A percentile compares a stretch with the other conserved stretches of the same genome.
phyloP scores from a whole-genome alignment of 53 echinoderm and acorn worm genomes.

The Hippasteria phrygiana region DNA sequence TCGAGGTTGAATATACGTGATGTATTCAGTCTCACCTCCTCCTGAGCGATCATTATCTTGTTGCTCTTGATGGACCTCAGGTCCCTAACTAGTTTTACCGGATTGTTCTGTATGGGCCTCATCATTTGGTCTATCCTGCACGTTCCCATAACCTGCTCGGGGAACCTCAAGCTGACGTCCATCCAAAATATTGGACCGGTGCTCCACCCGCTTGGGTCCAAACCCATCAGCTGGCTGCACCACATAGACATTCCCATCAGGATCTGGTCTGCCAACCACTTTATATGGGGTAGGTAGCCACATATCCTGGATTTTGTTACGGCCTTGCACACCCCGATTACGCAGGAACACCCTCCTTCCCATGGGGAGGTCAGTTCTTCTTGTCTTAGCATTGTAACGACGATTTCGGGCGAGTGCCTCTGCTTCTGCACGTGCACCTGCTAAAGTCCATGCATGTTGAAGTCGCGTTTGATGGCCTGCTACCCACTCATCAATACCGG shows the following conservation, averaged over 20 bases:
- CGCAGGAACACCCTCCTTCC: slow-evolving; percentile 15
- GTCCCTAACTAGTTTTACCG: not conserved
- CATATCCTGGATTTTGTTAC: slow-evolving; percentile 52
- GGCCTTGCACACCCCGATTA: not conserved
- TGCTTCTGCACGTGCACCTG: not conserved
- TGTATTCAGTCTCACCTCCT: no score
- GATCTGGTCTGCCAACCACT: slow-evolving; percentile 17
- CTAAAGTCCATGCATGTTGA: not conserved
- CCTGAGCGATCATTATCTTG: no score
- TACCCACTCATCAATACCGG: slow-evolving; percentile 28
- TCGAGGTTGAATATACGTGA: no score
- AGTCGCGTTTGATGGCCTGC: slow-evolving; percentile 4
- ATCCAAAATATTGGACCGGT: slow-evolving; percentile 1
- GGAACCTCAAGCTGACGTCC: not conserved
- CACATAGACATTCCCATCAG: slow-evolving; percentile 40
- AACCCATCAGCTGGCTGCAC: slow-evolving; percentile 39
- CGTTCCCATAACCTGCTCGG: not conserved
- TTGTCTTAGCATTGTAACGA: not conserved
- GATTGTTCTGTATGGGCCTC: not conserved
- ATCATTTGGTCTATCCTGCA: not conserved
- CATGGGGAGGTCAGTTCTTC: not conserved
- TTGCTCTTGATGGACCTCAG: no score
- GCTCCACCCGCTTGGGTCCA: slow-evolving; percentile 5
- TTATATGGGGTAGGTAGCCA: slow-evolving; percentile 22
- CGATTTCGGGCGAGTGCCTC: slow-evolving; percentile 20